phyloP scores from a whole-genome alignment of 1,140 invertebrate species.

The Sminthurinus signatus region DNA sequence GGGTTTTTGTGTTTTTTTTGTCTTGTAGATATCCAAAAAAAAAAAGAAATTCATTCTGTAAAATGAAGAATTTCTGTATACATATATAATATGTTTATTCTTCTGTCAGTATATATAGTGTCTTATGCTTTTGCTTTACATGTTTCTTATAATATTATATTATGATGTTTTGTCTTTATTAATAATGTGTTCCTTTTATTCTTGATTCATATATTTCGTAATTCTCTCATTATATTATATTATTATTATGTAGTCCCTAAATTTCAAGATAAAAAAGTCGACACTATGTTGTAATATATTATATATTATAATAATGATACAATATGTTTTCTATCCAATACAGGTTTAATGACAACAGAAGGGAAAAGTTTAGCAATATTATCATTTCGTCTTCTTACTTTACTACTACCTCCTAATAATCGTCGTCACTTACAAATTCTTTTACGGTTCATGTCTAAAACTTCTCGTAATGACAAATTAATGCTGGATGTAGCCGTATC shows the following conservation, averaged over 20 bases:
- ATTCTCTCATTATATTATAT: too few species aligned
- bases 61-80: too few species aligned
- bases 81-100: too few species aligned
- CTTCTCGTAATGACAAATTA: conserved; percentile 34
- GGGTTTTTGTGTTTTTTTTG: conserved; percentile 3
- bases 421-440: conserved; percentile 36
- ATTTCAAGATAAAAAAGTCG: too few species aligned
- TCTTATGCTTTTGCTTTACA: background rate
- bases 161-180: background rate
- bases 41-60: too few species aligned
- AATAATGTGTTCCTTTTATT: background rate
- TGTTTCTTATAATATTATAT: background rate
- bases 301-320: too few species aligned
- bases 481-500: conserved; percentile 37
- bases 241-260: too few species aligned
- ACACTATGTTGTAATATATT: too few species aligned
- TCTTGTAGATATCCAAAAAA: background rate
- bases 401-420: conserved; percentile 27
- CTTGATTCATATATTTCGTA: background rate
- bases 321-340: too few species aligned
- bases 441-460: conserved; percentile 35
- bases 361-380: conserved; percentile 31
- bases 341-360: conserved; percentile 36
- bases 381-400: conserved; percentile 32
- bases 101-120: background rate